Conservation (phyloP, 2,888 invertebrate species). For the Trichopoda pennipes region DNA sequence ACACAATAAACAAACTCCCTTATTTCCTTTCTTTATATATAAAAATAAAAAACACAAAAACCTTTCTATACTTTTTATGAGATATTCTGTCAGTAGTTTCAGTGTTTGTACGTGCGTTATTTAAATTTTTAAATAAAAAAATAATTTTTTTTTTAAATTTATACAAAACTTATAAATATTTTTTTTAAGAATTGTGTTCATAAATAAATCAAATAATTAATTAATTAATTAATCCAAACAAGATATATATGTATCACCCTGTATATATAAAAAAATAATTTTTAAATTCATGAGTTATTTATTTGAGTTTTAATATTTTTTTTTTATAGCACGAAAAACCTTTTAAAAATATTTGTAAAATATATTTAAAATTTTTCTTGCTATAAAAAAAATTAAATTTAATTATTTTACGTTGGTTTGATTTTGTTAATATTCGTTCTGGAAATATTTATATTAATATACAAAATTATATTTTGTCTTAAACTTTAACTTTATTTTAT, state of each 20-base stretch:
- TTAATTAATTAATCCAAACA: slow-evolving; percentile 24
- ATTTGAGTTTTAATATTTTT: slow-evolving; percentile 5
- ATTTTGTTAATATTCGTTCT: slow-evolving; percentile 44
- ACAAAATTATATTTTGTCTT: not conserved
- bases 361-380: not conserved
- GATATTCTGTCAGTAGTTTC: slow-evolving; percentile 65
- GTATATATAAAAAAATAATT: slow-evolving; percentile 59
- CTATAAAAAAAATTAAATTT: slow-evolving; percentile 5
- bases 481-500: not conserved
- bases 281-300: slow-evolving; percentile 1
- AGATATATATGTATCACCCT: slow-evolving; percentile 54
- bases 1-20: slow-evolving; percentile 40
- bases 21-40: slow-evolving; percentile 31
- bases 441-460: not conserved
- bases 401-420: slow-evolving; percentile 41
- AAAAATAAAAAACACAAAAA: not conserved
- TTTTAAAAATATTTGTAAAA: not conserved
- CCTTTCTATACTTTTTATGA: slow-evolving; percentile 42
- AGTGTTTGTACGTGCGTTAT: slow-evolving; percentile 68
- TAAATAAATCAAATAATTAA: slow-evolving; percentile 32
- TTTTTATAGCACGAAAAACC: slow-evolving; percentile 30
- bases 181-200: slow-evolving; percentile 26
- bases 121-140: slow-evolving; percentile 43
- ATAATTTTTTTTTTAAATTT: slow-evolving; percentile 11
- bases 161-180: slow-evolving; percentile 37